These are phyloP conservation scores for Helogale parvula DNA, from an alignment of 2,113 vertebrate genomes.

Conservation along the genomic window DNA sequence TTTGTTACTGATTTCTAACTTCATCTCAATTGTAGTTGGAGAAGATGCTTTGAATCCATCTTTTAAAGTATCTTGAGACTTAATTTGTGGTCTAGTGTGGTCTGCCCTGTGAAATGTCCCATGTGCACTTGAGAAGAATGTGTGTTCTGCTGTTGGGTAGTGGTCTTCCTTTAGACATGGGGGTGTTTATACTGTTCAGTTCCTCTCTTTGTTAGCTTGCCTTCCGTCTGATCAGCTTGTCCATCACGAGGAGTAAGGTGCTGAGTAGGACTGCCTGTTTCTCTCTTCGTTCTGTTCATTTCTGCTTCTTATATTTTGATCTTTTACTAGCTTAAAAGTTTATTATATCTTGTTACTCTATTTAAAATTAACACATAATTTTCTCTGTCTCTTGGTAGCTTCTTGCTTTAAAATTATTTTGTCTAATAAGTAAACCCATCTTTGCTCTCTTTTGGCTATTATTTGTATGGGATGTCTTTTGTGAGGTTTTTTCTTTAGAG, in stretches of 20 bases:
- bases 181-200: not conserved
- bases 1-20: not conserved
- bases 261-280: no score
- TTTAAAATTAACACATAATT: not conserved
- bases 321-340: not conserved
- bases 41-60: not conserved
- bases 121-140: not conserved
- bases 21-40: not conserved
- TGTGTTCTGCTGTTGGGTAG: not conserved
- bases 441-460: not conserved
- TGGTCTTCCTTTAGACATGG: not conserved
- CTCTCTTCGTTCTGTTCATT: no score
- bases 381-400: not conserved
- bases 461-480: not conserved
- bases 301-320: no score
- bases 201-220: not conserved
- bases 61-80: not conserved
- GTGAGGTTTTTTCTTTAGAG: no score
- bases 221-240: not conserved
- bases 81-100: not conserved
- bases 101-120: not conserved
- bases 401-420: not conserved
- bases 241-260: no score
- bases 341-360: not conserved
- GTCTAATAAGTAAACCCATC: not conserved